These are phyloP conservation scores for Oreohelix idahoensis DNA, from an alignment of 1,140 invertebrate species.

Conservation along the genomic window DNA sequence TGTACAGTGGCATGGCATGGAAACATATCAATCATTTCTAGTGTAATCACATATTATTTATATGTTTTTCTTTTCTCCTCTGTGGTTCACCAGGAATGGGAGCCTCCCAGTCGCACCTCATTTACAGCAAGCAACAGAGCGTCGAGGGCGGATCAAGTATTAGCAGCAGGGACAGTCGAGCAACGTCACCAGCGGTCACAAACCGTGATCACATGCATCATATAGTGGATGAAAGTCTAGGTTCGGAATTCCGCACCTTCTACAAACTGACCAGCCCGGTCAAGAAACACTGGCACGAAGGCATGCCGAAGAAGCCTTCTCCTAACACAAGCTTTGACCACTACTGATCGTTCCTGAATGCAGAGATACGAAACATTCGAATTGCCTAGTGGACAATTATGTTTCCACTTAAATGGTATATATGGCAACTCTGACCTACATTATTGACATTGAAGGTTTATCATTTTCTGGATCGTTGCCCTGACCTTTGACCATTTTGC, in stretches of 20 bases:
- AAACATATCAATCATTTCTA: no score
- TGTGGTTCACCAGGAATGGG: neutral
- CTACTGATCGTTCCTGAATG: neutral
- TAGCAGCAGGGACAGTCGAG: neutral
- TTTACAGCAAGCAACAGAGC: neutral
- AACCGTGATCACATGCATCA: constrained; percentile 45
- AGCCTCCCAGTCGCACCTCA: neutral
- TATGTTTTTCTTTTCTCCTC: neutral
- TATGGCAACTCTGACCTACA: no score
- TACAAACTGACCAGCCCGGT: constrained; percentile 65
- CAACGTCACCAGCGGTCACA: neutral
- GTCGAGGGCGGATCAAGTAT: neutral
- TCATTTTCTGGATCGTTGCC: no score
- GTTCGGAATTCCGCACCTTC: constrained; percentile 63
- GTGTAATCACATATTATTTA: no score
- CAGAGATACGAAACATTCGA: no score
- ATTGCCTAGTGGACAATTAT: no score
- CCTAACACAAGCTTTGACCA: constrained; percentile 25
- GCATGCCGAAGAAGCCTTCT: neutral
- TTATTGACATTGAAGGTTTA: no score
- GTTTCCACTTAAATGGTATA: no score
- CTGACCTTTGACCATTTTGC: no score
- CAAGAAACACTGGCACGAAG: constrained; percentile 44
- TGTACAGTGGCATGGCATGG: no score
- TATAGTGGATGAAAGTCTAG: constrained; percentile 53